Evolutionary conservation across 2,797 vertebrate genomes (phyloP).

Genomic region (Esox lucius): DNA sequence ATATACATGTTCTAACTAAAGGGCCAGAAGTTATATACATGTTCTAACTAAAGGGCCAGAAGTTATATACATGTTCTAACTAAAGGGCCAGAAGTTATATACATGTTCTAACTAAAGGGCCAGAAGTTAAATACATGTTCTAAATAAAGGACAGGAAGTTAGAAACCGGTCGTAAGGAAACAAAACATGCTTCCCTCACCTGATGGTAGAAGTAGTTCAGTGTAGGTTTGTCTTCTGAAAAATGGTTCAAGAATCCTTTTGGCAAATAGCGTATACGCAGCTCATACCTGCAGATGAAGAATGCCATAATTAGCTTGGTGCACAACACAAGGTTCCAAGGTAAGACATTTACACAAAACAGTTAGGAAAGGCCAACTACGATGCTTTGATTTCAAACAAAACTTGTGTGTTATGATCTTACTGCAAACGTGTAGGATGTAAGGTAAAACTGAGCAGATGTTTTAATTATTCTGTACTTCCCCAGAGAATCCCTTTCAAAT

Average conservation of each 20-base stretch:
- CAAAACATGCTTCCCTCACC: slow-evolving; percentile 70
- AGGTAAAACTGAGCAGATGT: background rate
- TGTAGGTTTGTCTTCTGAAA: slow-evolving; percentile 96
- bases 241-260: slow-evolving; percentile 96
- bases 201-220: slow-evolving; percentile 99
- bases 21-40: too few species aligned
- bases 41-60: too few species aligned
- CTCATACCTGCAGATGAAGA: slow-evolving; percentile 84
- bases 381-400: slow-evolving; percentile 2
- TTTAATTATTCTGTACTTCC: slow-evolving; percentile 1
- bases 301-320: slow-evolving; percentile 12
- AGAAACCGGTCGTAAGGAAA: background rate
- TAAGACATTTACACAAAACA: background rate
- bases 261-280: slow-evolving; percentile 96
- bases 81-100: too few species aligned
- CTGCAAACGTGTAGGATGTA: background rate
- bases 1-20: too few species aligned
- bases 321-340: slow-evolving; percentile 22
- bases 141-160: too few species aligned
- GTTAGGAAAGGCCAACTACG: background rate
- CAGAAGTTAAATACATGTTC: too few species aligned
- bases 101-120: too few species aligned
- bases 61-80: too few species aligned
- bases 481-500: slow-evolving; percentile 23
- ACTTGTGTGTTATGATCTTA: background rate